Conservation (phyloP, 1,140 invertebrate species). For the Megalopta genalis region DNA sequence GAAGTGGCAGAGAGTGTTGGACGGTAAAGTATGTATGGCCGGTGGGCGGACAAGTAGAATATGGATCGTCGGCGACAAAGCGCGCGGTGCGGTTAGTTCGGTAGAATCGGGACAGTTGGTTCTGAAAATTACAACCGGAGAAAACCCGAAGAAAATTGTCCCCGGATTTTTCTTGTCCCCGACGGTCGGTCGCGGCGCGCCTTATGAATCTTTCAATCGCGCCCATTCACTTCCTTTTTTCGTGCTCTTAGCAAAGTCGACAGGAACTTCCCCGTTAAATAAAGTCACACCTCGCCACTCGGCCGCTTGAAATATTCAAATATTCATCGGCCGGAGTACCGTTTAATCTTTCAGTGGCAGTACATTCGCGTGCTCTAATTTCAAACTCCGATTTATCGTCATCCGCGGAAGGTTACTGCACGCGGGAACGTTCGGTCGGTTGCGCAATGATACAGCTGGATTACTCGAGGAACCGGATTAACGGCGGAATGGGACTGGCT, state of each 20-base stretch:
- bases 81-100: too few relatives aligned
- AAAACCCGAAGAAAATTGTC: too few relatives aligned
- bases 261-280: neutral
- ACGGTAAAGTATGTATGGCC: too few relatives aligned
- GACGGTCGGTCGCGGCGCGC: too few relatives aligned
- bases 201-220: slow-evolving; percentile 2
- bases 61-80: too few relatives aligned
- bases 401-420: neutral
- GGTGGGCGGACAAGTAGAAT: too few relatives aligned
- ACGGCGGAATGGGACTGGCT: slow-evolving; percentile 4
- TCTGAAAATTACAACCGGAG: too few relatives aligned
- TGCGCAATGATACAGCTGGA: neutral
- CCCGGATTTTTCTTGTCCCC: too few relatives aligned
- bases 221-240: neutral
- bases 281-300: neutral
- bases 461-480: slow-evolving; percentile 15
- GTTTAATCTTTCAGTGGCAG: neutral
- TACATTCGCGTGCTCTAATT: neutral
- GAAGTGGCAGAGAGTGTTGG: too few relatives aligned
- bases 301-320: neutral
- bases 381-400: neutral
- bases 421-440: neutral
- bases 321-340: neutral
- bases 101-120: too few relatives aligned
- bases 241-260: neutral